A percentile compares a stretch with the other conserved stretches of the same genome.
phyloP scores from a whole-genome alignment of 2,797 vertebrate species.

The Sebastolobus alascanus region DNA sequence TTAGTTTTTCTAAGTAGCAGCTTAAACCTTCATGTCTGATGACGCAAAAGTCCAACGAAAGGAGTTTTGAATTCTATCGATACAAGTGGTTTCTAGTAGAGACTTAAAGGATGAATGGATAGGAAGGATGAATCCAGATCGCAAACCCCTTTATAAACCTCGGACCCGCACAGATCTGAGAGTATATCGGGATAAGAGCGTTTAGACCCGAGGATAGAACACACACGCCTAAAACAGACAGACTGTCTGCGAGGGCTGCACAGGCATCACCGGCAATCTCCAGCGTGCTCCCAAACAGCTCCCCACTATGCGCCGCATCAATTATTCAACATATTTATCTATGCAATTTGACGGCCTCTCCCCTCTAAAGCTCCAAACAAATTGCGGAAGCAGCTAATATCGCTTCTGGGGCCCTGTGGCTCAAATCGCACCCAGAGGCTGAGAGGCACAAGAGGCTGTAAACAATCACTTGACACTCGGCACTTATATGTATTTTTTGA shows the following conservation, averaged over 20 bases:
- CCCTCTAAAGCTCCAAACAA: slow-evolving; percentile 79
- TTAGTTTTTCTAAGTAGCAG: slow-evolving; percentile 60
- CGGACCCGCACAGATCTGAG: slow-evolving; percentile 36
- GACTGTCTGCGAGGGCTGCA: slow-evolving; percentile 61
- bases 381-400: slow-evolving; percentile 77
- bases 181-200: slow-evolving; percentile 42
- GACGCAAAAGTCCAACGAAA: slow-evolving; percentile 32
- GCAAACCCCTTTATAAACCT: slow-evolving; percentile 36
- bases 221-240: slow-evolving; percentile 63
- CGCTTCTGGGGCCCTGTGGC: slow-evolving; percentile 66
- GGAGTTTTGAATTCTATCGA: slow-evolving; percentile 37
- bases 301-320: slow-evolving; percentile 79
- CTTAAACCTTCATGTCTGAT: slow-evolving; percentile 65
- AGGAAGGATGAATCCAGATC: slow-evolving; percentile 52
- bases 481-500: slow-evolving; percentile 62
- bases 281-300: slow-evolving; percentile 75
- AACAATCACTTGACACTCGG: slow-evolving; percentile 79
- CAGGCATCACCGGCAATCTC: slow-evolving; percentile 73
- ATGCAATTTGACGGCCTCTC: slow-evolving; percentile 84
- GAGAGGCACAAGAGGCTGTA: slow-evolving; percentile 67
- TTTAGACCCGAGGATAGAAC: slow-evolving; percentile 67
- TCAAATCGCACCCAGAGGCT: slow-evolving; percentile 66
- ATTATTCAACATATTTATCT: slow-evolving; percentile 88
- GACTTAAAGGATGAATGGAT: slow-evolving; percentile 27
- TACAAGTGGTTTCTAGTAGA: slow-evolving; percentile 17